Evolutionary conservation across 2,113 vertebrate species (phyloP), one percentile per base, ranked within the genome.

Genomic region (Lasiurus cinereus): DNA sequence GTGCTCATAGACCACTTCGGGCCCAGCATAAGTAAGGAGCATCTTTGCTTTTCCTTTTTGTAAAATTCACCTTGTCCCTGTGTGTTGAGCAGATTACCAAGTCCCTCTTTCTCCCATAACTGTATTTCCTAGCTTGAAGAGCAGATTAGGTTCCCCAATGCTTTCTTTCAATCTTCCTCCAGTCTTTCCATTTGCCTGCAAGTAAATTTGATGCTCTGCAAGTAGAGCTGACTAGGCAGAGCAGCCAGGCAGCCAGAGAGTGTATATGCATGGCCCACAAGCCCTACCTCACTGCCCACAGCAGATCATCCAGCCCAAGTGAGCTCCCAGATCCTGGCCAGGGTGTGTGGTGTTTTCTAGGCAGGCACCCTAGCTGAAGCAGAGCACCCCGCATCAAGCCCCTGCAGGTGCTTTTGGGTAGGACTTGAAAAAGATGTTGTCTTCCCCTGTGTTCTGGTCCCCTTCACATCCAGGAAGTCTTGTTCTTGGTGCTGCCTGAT

Each of bases 81-180:
- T 62, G 36, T 3, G 1, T 5, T n/a, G 80, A 36, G 59, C 2
- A 0, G 50, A 1, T 64, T 6, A 1, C 18, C 0, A 0, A 19
- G 48, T 24, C 31, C 39, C 13, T 29, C 43, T 72, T 39, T 31
- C 62, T 33, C 22, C 62, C 39, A 31, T 2, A 7, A 46, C 39
- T 3, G 10, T 43, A 29, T 52, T 66, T 76, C 10, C 78, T 46
- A 46, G 3, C 56, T 67, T 36, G 21, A 27, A 59, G n/a, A 59
- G 39, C n/a, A 1, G 54, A 54, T 21, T 52, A 13, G 10, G 22
- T 88, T 56, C 62, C 31, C 72, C 18, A 0, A 7, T 29, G 46
- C 29, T 48, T 83, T 29, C 84, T 73, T 46, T 66, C 43, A 4
- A 1, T 46, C 31, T n/a, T 39, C 52, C 39, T 88, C n/a, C 33